A percentile compares a stretch with the other conserved stretches of the same genome.
These are phyloP conservation scores for Furcula furcula DNA, from an alignment of 2,888 invertebrate species.

Conservation along the genomic window DNA sequence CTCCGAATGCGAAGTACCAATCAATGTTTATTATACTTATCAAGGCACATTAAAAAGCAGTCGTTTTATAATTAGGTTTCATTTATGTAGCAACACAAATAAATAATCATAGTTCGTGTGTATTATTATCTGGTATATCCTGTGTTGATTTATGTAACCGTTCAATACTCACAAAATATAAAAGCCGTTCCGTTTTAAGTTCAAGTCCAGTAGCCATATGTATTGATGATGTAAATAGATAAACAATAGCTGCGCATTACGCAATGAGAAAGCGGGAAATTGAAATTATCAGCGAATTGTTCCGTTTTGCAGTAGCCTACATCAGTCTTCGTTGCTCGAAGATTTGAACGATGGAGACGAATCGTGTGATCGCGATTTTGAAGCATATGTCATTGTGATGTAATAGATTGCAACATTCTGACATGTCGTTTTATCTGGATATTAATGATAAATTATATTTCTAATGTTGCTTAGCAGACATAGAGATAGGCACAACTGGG, in stretches of 20 bases:
- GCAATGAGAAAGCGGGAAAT: conserved; percentile 68
- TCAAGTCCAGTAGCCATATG: conserved; percentile 9
- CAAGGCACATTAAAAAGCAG: neutral
- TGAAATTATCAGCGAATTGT: conserved; percentile 53
- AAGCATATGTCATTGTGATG: neutral
- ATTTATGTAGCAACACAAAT: neutral
- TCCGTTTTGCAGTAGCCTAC: conserved; percentile 32
- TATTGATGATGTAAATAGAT: conserved; percentile 55
- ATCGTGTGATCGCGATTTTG: neutral
- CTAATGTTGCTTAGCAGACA: no score
- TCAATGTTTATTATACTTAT: neutral
- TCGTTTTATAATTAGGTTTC: neutral
- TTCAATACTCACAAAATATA: neutral
- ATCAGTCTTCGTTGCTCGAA: conserved; percentile 10
- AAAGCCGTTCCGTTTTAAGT: neutral
- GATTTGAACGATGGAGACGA: conserved; percentile 4
- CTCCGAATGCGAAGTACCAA: neutral
- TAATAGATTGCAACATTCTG: neutral
- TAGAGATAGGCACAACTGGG: no score
- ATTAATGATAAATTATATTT: no score
- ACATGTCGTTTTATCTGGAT: no score
- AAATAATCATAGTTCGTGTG: neutral
- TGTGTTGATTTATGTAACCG: neutral
- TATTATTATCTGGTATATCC: neutral
- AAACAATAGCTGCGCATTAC: conserved; percentile 52